Evolutionary conservation across 2,797 vertebrate species (phyloP).

Genomic region (Megaceryle alcyon): DNA sequence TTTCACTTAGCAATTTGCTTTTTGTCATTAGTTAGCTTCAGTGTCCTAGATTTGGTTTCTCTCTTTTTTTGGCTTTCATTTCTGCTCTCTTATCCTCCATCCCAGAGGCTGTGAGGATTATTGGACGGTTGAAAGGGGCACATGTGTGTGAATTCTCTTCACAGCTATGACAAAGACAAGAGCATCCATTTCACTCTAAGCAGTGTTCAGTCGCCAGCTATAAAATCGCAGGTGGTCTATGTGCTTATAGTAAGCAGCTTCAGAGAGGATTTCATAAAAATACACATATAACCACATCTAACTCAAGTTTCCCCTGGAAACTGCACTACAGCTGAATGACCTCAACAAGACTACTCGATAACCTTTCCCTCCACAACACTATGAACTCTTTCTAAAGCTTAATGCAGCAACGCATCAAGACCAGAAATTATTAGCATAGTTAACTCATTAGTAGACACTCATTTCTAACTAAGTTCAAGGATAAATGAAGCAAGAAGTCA

Average conservation of each 20-base stretch:
- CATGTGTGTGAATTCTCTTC: neutral
- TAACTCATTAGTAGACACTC: neutral
- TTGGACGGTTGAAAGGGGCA: neutral
- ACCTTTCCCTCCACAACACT: neutral
- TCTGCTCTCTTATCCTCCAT: neutral
- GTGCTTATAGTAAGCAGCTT: neutral
- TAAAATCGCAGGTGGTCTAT: neutral
- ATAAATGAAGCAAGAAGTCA: neutral
- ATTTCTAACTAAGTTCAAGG: neutral
- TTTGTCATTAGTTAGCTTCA: neutral
- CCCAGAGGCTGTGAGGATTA: neutral
- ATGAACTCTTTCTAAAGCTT: neutral
- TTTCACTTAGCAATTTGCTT: neutral
- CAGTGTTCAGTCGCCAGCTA: neutral
- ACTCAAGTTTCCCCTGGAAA: neutral
- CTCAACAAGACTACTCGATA: neutral
- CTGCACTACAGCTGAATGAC: neutral
- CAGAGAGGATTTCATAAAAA: neutral
- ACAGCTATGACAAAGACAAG: neutral
- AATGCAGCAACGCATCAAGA: neutral
- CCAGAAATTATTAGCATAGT: neutral
- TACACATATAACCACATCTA: neutral
- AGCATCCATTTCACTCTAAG: neutral
- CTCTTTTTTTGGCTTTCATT: neutral
- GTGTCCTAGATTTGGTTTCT: neutral